These are phyloP conservation scores for Iphiclides podalirius DNA, from an alignment of 2,888 invertebrate species.

Conservation along the genomic window DNA sequence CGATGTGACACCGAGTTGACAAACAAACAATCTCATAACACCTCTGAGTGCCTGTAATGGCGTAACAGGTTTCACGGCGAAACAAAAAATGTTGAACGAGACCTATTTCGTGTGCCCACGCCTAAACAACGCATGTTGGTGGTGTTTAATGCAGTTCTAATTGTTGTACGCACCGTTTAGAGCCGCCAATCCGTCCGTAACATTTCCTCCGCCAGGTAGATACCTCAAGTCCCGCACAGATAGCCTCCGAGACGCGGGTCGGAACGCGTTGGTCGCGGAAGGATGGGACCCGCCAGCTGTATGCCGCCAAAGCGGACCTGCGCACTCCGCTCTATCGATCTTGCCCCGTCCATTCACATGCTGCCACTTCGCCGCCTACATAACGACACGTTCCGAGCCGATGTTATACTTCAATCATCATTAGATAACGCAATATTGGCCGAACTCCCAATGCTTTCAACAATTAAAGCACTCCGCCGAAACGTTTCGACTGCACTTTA, in stretches of 20 bases:
- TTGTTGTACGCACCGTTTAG: slow-evolving; percentile 64
- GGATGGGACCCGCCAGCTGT: slow-evolving; percentile 63
- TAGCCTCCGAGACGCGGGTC: slow-evolving; percentile 52
- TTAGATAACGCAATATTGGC: slow-evolving; percentile 71
- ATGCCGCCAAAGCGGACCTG: slow-evolving; percentile 51
- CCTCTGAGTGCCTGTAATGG: slow-evolving; percentile 44
- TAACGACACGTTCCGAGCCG: slow-evolving; percentile 50
- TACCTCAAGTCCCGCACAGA: slow-evolving; percentile 52
- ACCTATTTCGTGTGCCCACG: not conserved
- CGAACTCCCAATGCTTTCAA: slow-evolving; percentile 45
- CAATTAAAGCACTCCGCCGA: slow-evolving; percentile 56
- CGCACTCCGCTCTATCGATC: slow-evolving; percentile 75
- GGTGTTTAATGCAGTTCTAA: not conserved
- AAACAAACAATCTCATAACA: slow-evolving; percentile 52
- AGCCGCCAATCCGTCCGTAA: slow-evolving; percentile 51
- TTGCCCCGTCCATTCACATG: slow-evolving; percentile 65
- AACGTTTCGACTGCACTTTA: slow-evolving; percentile 38
- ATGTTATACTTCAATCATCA: slow-evolving; percentile 70
- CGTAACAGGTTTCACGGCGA: slow-evolving; percentile 58
- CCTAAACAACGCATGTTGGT: not conserved
- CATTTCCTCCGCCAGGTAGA: slow-evolving; percentile 54
- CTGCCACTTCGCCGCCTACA: slow-evolving; percentile 67
- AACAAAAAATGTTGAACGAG: not conserved
- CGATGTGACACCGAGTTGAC: slow-evolving; percentile 34
- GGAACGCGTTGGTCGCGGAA: slow-evolving; percentile 44